These are phyloP conservation scores for Sinohyriopsis cumingii DNA, from an alignment of 2,888 invertebrate species.

Conservation along the genomic window DNA sequence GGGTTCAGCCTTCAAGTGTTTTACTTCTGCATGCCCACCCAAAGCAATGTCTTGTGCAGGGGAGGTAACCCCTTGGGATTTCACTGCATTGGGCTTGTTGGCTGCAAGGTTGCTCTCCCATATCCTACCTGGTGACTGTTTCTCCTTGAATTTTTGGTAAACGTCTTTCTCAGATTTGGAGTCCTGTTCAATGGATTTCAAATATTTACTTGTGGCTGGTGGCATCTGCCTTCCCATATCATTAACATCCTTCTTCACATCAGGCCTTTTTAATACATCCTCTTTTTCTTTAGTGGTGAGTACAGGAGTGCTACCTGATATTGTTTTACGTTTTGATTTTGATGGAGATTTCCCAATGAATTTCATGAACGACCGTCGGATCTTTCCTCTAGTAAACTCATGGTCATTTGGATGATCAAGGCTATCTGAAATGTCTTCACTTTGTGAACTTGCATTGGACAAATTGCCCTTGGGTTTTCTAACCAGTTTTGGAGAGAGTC, in stretches of 20 bases:
- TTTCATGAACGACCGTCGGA: constrained; percentile 59
- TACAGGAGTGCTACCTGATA: constrained; percentile 11
- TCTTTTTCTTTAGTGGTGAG: constrained; percentile 3
- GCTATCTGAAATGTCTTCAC: constrained; percentile 44
- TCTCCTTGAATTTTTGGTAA: constrained; percentile 64
- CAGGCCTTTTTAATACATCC: constrained; percentile 12
- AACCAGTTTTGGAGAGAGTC: constrained; percentile 54
- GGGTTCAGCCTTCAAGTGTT: constrained; percentile 26
- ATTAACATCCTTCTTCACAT: constrained; percentile 9
- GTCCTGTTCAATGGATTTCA: constrained; percentile 64
- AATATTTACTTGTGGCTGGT: constrained; percentile 16
- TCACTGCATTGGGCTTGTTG: constrained; percentile 37
- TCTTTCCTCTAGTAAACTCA: constrained; percentile 50
- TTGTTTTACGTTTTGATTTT: constrained; percentile 22
- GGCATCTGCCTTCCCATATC: constrained; percentile 17
- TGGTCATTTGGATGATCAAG: constrained; percentile 39
- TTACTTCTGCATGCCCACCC: background rate
- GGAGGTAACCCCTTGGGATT: constrained; percentile 31
- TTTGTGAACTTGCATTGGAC: constrained; percentile 52
- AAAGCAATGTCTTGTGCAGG: constrained; percentile 9
- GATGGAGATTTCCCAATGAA: constrained; percentile 46
- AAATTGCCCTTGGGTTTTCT: constrained; percentile 48
- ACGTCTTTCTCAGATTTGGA: constrained; percentile 52
- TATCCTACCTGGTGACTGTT: constrained; percentile 46
- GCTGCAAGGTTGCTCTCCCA: constrained; percentile 25